These are phyloP conservation scores for Mimas tiliae DNA, from an alignment of 2,888 invertebrate genomes.

Conservation along the genomic window DNA sequence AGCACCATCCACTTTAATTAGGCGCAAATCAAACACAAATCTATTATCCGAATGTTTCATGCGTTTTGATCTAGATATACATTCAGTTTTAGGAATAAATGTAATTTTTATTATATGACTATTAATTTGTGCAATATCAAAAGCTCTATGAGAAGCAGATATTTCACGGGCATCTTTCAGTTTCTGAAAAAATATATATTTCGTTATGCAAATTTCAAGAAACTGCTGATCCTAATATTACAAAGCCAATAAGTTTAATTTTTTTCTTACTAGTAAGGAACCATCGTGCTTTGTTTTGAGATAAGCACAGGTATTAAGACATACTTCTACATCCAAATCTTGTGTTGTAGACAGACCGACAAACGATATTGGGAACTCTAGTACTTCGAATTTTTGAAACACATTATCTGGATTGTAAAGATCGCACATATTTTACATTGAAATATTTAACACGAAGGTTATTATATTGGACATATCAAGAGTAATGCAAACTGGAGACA, in stretches of 20 bases:
- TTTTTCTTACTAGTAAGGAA: slow-evolving; percentile 59
- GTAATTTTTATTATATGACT: slow-evolving; percentile 58
- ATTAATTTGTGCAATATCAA: slow-evolving; percentile 52
- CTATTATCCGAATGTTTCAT: slow-evolving; percentile 56
- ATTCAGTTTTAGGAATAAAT: slow-evolving; percentile 69
- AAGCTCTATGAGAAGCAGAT: slow-evolving; percentile 77
- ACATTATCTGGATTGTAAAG: slow-evolving; percentile 63
- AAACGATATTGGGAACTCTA: slow-evolving; percentile 72
- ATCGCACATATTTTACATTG: slow-evolving; percentile 44
- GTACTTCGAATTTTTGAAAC: slow-evolving; percentile 65
- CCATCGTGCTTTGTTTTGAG: slow-evolving; percentile 68
- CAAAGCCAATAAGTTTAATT: not conserved
- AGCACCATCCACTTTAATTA: slow-evolving; percentile 66
- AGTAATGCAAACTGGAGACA: not conserved
- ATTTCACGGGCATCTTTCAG: slow-evolving; percentile 71
- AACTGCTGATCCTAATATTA: too few relatives aligned
- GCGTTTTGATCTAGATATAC: slow-evolving; percentile 65
- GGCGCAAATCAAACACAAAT: slow-evolving; percentile 72
- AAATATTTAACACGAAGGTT: not conserved
- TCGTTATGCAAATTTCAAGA: not conserved
- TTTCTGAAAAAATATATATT: slow-evolving; percentile 53
- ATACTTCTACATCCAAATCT: slow-evolving; percentile 60
- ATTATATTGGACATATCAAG: slow-evolving; percentile 6
- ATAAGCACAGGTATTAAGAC: slow-evolving; percentile 63
- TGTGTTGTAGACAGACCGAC: slow-evolving; percentile 64